phyloP scores from a whole-genome alignment of 2,113 vertebrate species.

The Archilochus colubris region DNA sequence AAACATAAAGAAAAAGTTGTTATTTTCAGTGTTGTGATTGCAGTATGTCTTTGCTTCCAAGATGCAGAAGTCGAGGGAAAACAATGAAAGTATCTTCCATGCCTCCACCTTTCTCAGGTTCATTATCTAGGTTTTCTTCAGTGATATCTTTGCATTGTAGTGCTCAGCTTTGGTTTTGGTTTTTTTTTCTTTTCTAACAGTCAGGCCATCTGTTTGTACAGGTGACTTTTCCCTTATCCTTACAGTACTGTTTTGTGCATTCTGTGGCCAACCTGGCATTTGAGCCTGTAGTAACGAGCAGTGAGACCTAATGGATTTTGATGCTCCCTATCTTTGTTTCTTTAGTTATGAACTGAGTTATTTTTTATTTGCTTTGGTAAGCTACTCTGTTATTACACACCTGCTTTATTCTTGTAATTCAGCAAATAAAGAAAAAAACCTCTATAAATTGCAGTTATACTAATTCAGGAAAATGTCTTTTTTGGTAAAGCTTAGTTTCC shows the following conservation, averaged over 20 bases:
- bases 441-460: neutral
- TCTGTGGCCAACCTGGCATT: neutral
- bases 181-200: neutral
- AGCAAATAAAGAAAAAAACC: neutral
- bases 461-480: neutral
- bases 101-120: neutral
- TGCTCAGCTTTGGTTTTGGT: accelerated
- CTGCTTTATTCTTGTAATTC: neutral
- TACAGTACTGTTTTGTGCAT: neutral
- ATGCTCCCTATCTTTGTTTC: neutral
- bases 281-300: neutral
- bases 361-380: neutral
- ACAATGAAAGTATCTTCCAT: neutral
- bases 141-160: neutral
- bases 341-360: neutral
- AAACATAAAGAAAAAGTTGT: neutral
- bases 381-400: neutral
- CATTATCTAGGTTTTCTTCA: neutral
- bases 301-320: neutral
- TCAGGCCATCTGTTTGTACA: neutral
- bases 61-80: neutral
- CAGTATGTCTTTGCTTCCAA: neutral
- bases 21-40: neutral
- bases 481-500: neutral
- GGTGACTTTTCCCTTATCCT: neutral